These are phyloP conservation scores for Scomber japonicus DNA, from an alignment of 2,113 vertebrate species.

Conservation along the genomic window DNA sequence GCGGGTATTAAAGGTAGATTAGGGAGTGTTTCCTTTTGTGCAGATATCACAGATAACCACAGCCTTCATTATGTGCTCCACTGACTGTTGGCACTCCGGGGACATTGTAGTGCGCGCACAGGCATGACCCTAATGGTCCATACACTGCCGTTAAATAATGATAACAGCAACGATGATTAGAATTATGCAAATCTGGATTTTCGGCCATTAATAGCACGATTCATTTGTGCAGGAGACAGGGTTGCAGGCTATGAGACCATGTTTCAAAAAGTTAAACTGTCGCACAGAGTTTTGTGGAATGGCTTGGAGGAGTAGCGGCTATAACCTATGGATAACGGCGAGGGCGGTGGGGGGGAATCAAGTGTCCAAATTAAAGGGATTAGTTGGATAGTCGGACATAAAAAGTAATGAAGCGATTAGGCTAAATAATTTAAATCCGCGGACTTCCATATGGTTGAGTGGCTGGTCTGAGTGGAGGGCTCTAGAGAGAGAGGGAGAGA, in stretches of 20 bases:
- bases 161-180: slow-evolving; percentile 77
- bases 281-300: slow-evolving; percentile 34
- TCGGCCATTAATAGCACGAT: slow-evolving; percentile 63
- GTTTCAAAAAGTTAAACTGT: slow-evolving; percentile 52
- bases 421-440: slow-evolving; percentile 86
- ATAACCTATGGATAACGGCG: slow-evolving; percentile 40
- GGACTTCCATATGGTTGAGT: slow-evolving; percentile 84
- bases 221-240: slow-evolving; percentile 48
- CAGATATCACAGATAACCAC: slow-evolving; percentile 79
- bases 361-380: slow-evolving; percentile 81
- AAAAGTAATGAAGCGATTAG: slow-evolving; percentile 87
- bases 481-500: slow-evolving; percentile 12
- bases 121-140: slow-evolving; percentile 81
- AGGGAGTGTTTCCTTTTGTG: slow-evolving; percentile 80
- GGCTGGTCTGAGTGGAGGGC: slow-evolving; percentile 75
- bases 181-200: slow-evolving; percentile 78
- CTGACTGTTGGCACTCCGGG: slow-evolving; percentile 77
- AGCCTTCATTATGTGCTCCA: slow-evolving; percentile 82
- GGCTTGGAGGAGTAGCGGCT: background rate
- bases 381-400: slow-evolving; percentile 78
- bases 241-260: slow-evolving; percentile 38
- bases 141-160: slow-evolving; percentile 78
- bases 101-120: slow-evolving; percentile 75
- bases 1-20: slow-evolving; percentile 78
- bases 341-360: slow-evolving; percentile 45